Evolutionary conservation across 1,140 invertebrate genomes (phyloP).

Genomic region (Potamilus streckersoni): DNA sequence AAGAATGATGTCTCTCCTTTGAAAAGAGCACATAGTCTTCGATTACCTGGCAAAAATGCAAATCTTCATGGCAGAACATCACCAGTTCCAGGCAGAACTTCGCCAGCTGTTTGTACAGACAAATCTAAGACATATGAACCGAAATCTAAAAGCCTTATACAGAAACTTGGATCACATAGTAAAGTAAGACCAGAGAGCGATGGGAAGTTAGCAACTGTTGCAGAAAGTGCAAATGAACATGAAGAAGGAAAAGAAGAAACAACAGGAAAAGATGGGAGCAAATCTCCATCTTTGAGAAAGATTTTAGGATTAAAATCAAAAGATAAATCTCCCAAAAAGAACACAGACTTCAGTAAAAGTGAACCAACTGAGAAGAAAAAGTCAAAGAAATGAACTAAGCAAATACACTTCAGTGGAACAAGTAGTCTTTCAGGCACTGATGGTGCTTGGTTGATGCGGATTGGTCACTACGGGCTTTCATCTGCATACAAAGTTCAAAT

Average conservation of each 20-base stretch:
- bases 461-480: too few relatives aligned
- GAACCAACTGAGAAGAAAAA: constrained; percentile 12
- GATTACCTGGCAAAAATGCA: constrained; percentile 12
- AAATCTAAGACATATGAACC: too few relatives aligned
- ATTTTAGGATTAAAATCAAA: constrained; percentile 33
- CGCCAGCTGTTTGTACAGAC: too few relatives aligned
- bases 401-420: too few relatives aligned
- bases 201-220: constrained; percentile 25
- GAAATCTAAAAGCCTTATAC: constrained; percentile 23
- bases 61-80: neutral
- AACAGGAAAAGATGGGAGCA: constrained; percentile 13
- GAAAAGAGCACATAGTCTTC: constrained; percentile 14
- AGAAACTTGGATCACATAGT: constrained; percentile 8
- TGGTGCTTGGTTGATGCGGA: too few relatives aligned
- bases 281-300: constrained; percentile 27
- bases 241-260: constrained; percentile 5
- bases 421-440: too few relatives aligned
- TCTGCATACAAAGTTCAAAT: too few relatives aligned
- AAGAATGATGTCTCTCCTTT: constrained; percentile 2
- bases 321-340: constrained; percentile 20
- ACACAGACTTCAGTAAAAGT: constrained; percentile 22
- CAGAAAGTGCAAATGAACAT: constrained; percentile 14
- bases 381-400: neutral
- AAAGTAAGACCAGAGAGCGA: constrained; percentile 19
- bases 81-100: too few relatives aligned